Percentiles rank a stretch among this genome's conserved stretches.
Evolutionary conservation across 2,113 vertebrate species (phyloP).

Genomic region (Melanerpes aurifrons): DNA sequence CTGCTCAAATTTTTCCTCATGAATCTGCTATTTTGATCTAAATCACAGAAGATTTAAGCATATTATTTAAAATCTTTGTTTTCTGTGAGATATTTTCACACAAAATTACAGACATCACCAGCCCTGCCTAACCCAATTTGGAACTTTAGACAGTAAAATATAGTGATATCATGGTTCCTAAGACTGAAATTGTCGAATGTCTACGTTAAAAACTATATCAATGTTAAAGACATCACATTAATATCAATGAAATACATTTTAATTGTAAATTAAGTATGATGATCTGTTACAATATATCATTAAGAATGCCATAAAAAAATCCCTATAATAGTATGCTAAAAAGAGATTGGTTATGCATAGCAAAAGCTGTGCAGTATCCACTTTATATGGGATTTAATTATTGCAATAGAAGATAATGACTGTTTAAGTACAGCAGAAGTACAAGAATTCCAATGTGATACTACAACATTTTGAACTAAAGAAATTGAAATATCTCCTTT

Average conservation of each 20-base stretch:
- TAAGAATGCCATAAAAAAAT: slow-evolving; percentile 48
- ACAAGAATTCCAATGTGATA: not conserved
- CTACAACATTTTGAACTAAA: not conserved
- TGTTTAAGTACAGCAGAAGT: slow-evolving; percentile 32
- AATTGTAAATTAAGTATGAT: slow-evolving; percentile 42
- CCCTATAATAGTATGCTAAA: not conserved
- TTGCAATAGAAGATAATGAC: slow-evolving; percentile 16
- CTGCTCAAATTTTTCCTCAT: not conserved
- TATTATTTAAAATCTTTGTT: not conserved
- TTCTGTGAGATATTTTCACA: not conserved
- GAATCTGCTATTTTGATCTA: not conserved
- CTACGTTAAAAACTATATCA: slow-evolving; percentile 24
- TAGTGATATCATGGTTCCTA: not conserved
- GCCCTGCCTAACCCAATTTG: not conserved
- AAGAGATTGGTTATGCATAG: not conserved
- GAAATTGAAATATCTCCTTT: not conserved
- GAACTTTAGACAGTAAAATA: not conserved
- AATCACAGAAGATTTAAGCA: not conserved
- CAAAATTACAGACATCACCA: not conserved
- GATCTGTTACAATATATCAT: slow-evolving; percentile 50
- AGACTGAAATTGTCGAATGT: not conserved
- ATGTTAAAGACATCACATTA: slow-evolving; percentile 19
- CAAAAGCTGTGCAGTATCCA: slow-evolving; percentile 3
- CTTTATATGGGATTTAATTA: slow-evolving; percentile 46
- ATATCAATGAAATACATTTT: slow-evolving; percentile 51